Evolutionary conservation across 1,140 invertebrate species (phyloP).

Genomic region (Caenorhabditis briggsae): DNA sequence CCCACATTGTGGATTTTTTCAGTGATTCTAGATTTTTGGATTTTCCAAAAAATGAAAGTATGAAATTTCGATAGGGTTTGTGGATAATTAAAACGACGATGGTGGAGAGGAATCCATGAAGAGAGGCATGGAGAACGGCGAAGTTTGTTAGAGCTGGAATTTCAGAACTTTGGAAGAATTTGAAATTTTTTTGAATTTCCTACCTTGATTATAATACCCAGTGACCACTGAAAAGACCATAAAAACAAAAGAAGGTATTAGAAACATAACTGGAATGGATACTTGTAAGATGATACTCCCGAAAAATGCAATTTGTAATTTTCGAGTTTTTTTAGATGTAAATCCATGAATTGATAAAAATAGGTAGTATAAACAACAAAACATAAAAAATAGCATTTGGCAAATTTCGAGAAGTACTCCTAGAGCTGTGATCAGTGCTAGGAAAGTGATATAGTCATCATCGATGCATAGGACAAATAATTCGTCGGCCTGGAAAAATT

Average conservation of each 20-base stretch:
- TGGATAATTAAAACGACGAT: neutral
- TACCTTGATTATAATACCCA: slow-evolving; percentile 35
- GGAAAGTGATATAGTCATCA: neutral
- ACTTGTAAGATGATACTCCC: slow-evolving; percentile 39
- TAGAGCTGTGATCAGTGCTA: neutral
- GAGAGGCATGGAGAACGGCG: neutral
- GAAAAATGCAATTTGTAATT: slow-evolving; percentile 10
- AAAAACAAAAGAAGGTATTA: slow-evolving; percentile 18
- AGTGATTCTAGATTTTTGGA: neutral
- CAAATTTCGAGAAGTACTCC: neutral
- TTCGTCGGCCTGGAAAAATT: neutral
- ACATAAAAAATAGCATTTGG: slow-evolving; percentile 25
- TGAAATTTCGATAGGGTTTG: slow-evolving; percentile 25
- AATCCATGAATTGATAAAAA: slow-evolving; percentile 16
- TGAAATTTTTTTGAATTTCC: neutral
- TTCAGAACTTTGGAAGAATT: neutral
- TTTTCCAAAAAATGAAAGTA: neutral
- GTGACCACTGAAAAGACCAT: slow-evolving; percentile 8
- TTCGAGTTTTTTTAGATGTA: slow-evolving; percentile 15
- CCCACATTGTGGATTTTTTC: neutral
- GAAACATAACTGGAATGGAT: slow-evolving; percentile 3
- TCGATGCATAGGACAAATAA: neutral
- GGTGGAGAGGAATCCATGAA: slow-evolving; percentile 18
- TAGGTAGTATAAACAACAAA: slow-evolving; percentile 9
- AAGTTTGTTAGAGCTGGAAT: slow-evolving; percentile 25